Percentiles rank a stretch among this genome's conserved stretches.
phyloP scores from a whole-genome alignment of 2,888 invertebrate species.

The Hemithea aestivaria region DNA sequence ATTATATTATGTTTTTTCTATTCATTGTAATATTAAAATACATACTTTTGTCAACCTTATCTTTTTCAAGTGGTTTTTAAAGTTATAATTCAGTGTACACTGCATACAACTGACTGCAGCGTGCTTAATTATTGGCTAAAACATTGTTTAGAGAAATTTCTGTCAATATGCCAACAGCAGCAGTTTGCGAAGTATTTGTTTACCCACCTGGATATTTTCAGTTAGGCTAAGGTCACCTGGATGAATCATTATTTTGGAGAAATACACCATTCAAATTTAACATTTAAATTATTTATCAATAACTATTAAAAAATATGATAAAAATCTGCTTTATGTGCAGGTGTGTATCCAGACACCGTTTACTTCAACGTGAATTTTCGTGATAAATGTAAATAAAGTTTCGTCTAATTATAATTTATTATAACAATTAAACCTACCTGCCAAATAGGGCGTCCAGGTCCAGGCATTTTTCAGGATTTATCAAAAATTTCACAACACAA shows the following conservation, averaged over 20 bases:
- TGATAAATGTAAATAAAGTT: no score
- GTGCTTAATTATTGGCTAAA: no score
- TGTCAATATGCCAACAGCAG: conserved; percentile 43
- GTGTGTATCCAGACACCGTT: no score
- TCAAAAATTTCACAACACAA: conserved; percentile 52
- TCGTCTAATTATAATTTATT: background rate
- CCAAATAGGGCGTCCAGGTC: conserved; percentile 88
- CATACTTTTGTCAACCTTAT: no score
- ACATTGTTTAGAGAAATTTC: conserved; percentile 24
- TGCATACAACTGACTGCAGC: no score
- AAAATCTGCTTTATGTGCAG: no score
- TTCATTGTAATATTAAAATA: no score
- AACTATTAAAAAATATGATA: no score
- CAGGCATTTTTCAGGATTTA: conserved; percentile 80
- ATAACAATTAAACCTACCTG: conserved; percentile 72
- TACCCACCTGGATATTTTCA: conserved; percentile 56
- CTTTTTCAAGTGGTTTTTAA: no score
- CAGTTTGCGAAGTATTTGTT: conserved; percentile 40
- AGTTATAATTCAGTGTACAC: no score
- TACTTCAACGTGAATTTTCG: no score
- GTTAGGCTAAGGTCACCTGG: conserved; percentile 41
- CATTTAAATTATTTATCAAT: conserved; percentile 1
- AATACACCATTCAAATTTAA: background rate
- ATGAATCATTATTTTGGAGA: conserved; percentile 6
- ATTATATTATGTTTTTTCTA: no score